Conservation (phyloP, 2,113 vertebrate genomes). For the Chascanopsetta lugubris region DNA sequence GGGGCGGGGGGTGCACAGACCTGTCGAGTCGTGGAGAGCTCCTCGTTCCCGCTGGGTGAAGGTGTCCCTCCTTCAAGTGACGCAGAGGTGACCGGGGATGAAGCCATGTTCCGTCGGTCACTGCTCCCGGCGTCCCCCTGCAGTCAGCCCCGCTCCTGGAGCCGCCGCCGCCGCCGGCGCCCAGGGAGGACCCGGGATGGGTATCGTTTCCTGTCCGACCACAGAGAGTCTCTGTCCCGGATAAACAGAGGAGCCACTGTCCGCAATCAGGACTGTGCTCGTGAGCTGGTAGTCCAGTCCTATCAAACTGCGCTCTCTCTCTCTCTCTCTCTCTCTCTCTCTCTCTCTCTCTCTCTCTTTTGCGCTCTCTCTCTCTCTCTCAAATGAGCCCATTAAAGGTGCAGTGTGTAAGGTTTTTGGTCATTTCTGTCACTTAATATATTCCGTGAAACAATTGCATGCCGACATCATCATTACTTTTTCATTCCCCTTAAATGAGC, state of each 20-base stretch:
- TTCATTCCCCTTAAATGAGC: no score
- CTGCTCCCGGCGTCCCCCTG: constrained; percentile 24
- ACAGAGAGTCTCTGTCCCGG: constrained; percentile 57
- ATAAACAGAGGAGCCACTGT: constrained; percentile 46
- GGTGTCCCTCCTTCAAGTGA: constrained; percentile 66
- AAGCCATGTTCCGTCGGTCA: constrained; percentile 49
- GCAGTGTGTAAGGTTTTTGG: no score
- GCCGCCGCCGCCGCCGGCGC: background rate
- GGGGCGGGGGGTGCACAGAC: background rate
- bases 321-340: constrained; percentile 40
- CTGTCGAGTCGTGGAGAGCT: constrained; percentile 44
- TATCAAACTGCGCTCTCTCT: constrained; percentile 47
- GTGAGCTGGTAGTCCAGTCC: constrained; percentile 44
- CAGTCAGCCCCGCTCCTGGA: constrained; percentile 17
- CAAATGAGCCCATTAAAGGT: no score
- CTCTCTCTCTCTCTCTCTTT: constrained; percentile 37
- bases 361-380: no score
- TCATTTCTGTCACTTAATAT: no score
- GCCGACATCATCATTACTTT: no score
- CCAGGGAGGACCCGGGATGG: background rate
- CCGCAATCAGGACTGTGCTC: constrained; percentile 40
- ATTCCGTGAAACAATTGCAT: no score
- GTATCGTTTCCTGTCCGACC: constrained; percentile 23
- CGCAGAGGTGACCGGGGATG: constrained; percentile 56
- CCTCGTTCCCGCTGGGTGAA: constrained; percentile 55